Evolutionary conservation across 2,888 invertebrate species (phyloP).

Genomic region (Scrobipalpa atriplicella): DNA sequence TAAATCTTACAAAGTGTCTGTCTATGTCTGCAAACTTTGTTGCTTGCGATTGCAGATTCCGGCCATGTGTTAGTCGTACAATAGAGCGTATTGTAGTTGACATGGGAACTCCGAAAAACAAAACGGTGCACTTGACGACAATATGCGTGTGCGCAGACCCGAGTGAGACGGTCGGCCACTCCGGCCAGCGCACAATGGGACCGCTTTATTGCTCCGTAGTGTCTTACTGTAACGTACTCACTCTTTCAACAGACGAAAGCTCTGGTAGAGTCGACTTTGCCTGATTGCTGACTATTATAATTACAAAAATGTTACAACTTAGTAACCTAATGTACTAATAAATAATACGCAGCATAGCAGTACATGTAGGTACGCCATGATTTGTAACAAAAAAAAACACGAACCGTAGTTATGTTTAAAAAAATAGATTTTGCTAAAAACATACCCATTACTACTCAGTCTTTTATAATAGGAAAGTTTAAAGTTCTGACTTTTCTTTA

Average conservation of each 20-base stretch:
- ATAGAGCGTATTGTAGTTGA: slow-evolving; percentile 17
- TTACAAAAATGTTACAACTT: too few relatives aligned
- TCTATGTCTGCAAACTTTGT: neutral
- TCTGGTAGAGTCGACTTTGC: neutral
- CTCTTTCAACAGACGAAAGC: slow-evolving; percentile 33
- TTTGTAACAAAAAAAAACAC: too few relatives aligned
- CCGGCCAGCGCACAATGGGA: slow-evolving; percentile 45
- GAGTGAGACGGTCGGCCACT: neutral
- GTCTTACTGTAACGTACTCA: slow-evolving; percentile 50
- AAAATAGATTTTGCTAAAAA: too few relatives aligned
- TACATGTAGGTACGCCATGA: too few relatives aligned
- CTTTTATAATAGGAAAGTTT: too few relatives aligned
- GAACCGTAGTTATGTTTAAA: too few relatives aligned
- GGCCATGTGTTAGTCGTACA: slow-evolving; percentile 20
- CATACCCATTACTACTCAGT: too few relatives aligned
- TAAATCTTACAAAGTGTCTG: neutral
- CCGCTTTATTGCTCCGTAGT: slow-evolving; percentile 45
- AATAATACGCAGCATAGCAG: too few relatives aligned
- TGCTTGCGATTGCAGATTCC: slow-evolving; percentile 1
- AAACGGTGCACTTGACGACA: slow-evolving; percentile 29
- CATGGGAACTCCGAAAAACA: slow-evolving; percentile 27
- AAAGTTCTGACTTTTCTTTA: too few relatives aligned
- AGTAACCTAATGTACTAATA: too few relatives aligned
- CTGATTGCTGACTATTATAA: too few relatives aligned
- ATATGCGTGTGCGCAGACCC: slow-evolving; percentile 18